Conservation (phyloP, 2,797 vertebrate species). For the Coreius guichenoti region DNA sequence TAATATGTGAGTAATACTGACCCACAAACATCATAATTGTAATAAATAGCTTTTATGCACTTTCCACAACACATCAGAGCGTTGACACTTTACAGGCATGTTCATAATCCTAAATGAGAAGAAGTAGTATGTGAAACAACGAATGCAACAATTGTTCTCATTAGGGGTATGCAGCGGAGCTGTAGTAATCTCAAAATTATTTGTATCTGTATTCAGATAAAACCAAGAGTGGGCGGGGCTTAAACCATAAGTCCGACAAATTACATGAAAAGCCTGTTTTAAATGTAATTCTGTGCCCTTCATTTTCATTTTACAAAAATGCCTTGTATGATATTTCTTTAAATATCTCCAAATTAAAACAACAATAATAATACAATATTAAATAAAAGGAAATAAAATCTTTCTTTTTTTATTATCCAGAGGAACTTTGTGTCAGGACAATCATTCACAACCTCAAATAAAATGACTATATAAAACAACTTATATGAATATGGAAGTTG, state of each 20-base stretch:
- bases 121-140: not conserved
- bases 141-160: not conserved
- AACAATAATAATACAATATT: too few relatives aligned
- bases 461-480: too few relatives aligned
- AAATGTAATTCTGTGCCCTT: not conserved
- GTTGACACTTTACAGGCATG: not conserved
- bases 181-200: not conserved
- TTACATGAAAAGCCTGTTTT: not conserved
- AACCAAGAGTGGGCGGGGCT: not conserved
- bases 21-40: not conserved
- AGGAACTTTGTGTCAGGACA: not conserved
- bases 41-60: too few relatives aligned
- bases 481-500: too few relatives aligned
- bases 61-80: not conserved
- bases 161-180: not conserved
- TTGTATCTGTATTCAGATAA: not conserved
- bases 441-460: not conserved
- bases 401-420: not conserved
- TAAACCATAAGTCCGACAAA: not conserved
- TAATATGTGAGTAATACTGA: not conserved
- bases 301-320: not conserved
- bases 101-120: not conserved
- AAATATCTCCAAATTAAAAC: too few relatives aligned
- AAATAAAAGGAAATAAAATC: too few relatives aligned
- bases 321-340: too few relatives aligned